phyloP scores from a whole-genome alignment of 2,888 invertebrate genomes.

The Flabesymbios commensalis region DNA sequence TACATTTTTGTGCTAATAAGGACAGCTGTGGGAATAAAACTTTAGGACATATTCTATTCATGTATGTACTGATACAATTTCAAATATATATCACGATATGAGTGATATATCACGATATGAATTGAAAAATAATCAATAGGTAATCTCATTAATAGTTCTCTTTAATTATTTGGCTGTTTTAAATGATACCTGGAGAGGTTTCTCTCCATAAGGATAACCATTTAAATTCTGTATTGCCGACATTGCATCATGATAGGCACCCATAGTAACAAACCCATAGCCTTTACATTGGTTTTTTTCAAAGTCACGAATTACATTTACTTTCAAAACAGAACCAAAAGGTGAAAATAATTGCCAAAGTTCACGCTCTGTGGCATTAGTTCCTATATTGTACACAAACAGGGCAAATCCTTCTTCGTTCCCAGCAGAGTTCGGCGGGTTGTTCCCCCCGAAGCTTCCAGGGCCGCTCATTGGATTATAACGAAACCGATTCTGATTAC shows the following conservation, averaged over 20 bases:
- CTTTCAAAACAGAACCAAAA: conserved; percentile 59
- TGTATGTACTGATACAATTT: too few species aligned
- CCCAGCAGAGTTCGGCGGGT: too few species aligned
- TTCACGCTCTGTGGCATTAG: conserved; percentile 57
- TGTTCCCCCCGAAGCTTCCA: conserved; percentile 8
- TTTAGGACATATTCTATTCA: too few species aligned
- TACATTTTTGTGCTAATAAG: too few species aligned
- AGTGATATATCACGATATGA: too few species aligned
- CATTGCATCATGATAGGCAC: conserved; percentile 57
- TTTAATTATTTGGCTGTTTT: conserved; percentile 34
- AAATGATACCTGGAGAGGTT: conserved; percentile 59
- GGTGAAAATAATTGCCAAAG: conserved; percentile 60
- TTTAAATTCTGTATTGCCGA: conserved; percentile 59
- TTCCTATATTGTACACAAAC: conserved; percentile 62
- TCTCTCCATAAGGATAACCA: conserved; percentile 52
- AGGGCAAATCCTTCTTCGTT: conserved; percentile 46
- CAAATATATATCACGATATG: too few species aligned
- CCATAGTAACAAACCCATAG: conserved; percentile 62
- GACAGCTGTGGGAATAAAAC: too few species aligned
- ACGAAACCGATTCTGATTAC: conserved; percentile 7
- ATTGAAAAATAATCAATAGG: too few species aligned
- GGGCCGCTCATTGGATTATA: conserved; percentile 23
- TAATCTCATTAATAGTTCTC: too few species aligned
- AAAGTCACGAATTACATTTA: conserved; percentile 58
- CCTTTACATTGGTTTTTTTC: conserved; percentile 57